phyloP scores from a whole-genome alignment of 1,140 invertebrate species.

The Diuraphis noxia region DNA sequence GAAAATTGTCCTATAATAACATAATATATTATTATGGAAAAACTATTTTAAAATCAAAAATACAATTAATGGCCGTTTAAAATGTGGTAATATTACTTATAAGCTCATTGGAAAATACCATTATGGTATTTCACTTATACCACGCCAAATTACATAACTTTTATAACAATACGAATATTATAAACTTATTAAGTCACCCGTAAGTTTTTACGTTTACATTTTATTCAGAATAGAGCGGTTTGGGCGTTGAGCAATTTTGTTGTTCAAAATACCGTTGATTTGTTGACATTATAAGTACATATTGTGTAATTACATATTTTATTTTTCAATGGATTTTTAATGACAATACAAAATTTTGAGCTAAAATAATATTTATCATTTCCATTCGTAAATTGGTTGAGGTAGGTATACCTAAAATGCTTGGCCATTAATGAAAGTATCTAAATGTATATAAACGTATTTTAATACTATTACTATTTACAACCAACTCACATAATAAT shows the following conservation, averaged over 20 bases:
- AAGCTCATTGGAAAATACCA: neutral
- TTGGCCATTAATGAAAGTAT: neutral
- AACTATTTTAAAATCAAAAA: neutral
- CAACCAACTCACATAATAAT: neutral
- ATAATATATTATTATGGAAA: neutral
- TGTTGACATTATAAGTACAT: neutral
- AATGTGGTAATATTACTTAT: neutral
- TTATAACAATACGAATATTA: neutral
- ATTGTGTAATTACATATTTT: neutral
- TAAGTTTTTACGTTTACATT: neutral
- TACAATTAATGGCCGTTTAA: no score
- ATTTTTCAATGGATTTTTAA: neutral
- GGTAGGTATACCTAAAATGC: neutral
- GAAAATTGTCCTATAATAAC: neutral
- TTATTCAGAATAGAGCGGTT: neutral
- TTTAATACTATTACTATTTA: neutral
- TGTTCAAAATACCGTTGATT: neutral
- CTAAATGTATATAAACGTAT: neutral
- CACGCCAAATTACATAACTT: neutral
- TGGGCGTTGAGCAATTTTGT: neutral
- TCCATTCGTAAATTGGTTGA: neutral
- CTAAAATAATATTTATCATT: neutral
- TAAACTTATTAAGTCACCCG: neutral
- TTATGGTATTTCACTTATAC: neutral
- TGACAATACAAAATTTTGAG: neutral